Conservation (phyloP, 2,113 vertebrate genomes). For the Phrynosoma platyrhinos region DNA sequence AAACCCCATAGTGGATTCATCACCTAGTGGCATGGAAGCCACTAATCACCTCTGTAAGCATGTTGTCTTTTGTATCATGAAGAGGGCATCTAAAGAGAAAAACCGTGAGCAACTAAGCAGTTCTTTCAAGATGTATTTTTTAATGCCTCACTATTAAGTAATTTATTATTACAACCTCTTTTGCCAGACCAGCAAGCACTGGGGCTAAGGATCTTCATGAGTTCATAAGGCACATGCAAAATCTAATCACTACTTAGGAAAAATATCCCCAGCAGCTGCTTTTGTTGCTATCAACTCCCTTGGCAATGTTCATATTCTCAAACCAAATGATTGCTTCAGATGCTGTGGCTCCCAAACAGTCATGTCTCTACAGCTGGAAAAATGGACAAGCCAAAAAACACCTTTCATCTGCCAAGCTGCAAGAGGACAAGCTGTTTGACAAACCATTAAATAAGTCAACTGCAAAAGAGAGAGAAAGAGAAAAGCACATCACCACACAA, state of each 20-base stretch:
- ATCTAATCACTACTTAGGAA: slow-evolving; percentile 60
- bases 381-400: slow-evolving; percentile 44
- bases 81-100: slow-evolving; percentile 1
- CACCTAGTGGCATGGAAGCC: no score
- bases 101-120: not conserved
- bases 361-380: slow-evolving; percentile 46
- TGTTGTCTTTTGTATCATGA: not conserved
- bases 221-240: slow-evolving; percentile 51
- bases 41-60: not conserved
- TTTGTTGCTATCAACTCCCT: slow-evolving; percentile 63
- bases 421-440: slow-evolving; percentile 52
- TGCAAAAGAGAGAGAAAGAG: slow-evolving; percentile 29
- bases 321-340: slow-evolving; percentile 46
- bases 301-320: slow-evolving; percentile 49
- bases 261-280: slow-evolving; percentile 62
- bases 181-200: slow-evolving; percentile 45
- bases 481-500: slow-evolving; percentile 17
- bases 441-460: slow-evolving; percentile 49
- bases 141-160: slow-evolving; percentile 10
- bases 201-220: slow-evolving; percentile 56
- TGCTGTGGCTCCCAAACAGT: slow-evolving; percentile 45
- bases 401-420: slow-evolving; percentile 51
- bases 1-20: no score
- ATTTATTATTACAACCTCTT: slow-evolving; percentile 19
- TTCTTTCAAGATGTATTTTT: slow-evolving; percentile 25